Evolutionary conservation across 64 coral and sea anemone genomes (phyloP), one percentile per base, ranked within the genome.

Genomic region (Dendrophyllia cribrosa): DNA sequence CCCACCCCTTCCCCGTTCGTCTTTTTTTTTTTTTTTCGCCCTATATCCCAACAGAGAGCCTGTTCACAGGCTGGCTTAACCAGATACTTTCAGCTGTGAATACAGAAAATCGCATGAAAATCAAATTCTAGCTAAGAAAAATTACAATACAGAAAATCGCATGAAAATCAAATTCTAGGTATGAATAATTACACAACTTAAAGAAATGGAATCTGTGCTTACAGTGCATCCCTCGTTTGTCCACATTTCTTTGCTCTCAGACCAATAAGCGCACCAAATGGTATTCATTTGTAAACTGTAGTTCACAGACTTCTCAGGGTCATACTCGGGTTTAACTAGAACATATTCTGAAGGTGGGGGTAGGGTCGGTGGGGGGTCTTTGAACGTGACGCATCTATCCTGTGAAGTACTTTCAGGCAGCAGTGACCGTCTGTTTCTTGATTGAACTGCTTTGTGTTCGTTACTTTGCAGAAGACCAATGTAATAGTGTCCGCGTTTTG

Each of bases 171-270:
- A 34, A 34, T 34, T 34, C 34, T 2, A 34, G 34, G 0, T 34
- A 34, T 34, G 34, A 34, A 34, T 34, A 34, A 34, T 34, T 34
- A 34, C 34, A 34, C 34, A 34, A 34, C 2, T 34, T 34, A 34
- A 34, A 34, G 34, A 70, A 69, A 14, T 25, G 46, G 21, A 75
- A 34, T 34, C 63, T 0, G 12, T 4, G 0, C 70, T 66, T 55
- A 86, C 90, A 59, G 76, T 74, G 75, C 90, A 92, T 44, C 90
- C 90, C 34, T 56, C 62, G 21, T n/a, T 92, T 53, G 81, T 66
- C 90, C 90, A 92, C 13, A 5, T 77, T n/a, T 86, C 58, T 26
- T 67, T 58, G 5, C 65, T n/a, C 3, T 58, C 71, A 48, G 81
- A 76, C 90, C 90, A 92, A 51, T 67, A 92, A 7, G 75, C 46